Conservation (phyloP, 2,113 vertebrate genomes). For the Clinocottus analis region DNA sequence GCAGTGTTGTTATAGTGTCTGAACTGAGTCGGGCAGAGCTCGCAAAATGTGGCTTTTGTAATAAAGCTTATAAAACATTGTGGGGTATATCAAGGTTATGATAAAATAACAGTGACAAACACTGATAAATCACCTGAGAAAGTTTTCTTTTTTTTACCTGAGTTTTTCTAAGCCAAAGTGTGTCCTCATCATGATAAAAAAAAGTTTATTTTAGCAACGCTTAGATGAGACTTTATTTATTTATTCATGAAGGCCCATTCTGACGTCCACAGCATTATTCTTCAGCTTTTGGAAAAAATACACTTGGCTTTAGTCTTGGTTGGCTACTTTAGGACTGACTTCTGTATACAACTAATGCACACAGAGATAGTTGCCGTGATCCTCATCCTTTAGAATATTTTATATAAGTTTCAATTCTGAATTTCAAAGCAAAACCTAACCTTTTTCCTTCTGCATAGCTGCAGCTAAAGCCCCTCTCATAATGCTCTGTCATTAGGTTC, state of each 20-base stretch:
- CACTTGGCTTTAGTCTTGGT: neutral
- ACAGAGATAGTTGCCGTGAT: too few relatives aligned
- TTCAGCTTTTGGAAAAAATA: neutral
- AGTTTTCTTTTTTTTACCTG: too few relatives aligned
- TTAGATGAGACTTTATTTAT: neutral
- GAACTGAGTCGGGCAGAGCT: neutral
- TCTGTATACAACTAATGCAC: neutral
- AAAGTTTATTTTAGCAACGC: neutral
- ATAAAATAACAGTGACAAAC: neutral
- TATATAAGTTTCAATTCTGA: neutral
- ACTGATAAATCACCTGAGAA: neutral
- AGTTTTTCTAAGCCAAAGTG: neutral
- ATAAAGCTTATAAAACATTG: neutral
- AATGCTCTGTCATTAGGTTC: neutral
- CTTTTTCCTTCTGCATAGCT: constrained; percentile 25
- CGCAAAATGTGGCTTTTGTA: neutral
- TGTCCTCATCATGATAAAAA: neutral
- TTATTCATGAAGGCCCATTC: neutral
- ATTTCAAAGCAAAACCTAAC: constrained; percentile 18
- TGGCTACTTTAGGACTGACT: neutral
- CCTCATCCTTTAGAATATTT: neutral
- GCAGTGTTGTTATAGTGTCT: neutral
- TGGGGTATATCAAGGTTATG: neutral
- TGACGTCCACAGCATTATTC: neutral
- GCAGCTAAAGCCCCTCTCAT: neutral